phyloP scores from a whole-genome alignment of 2,797 vertebrate species.

The Iguana delicatissima region DNA sequence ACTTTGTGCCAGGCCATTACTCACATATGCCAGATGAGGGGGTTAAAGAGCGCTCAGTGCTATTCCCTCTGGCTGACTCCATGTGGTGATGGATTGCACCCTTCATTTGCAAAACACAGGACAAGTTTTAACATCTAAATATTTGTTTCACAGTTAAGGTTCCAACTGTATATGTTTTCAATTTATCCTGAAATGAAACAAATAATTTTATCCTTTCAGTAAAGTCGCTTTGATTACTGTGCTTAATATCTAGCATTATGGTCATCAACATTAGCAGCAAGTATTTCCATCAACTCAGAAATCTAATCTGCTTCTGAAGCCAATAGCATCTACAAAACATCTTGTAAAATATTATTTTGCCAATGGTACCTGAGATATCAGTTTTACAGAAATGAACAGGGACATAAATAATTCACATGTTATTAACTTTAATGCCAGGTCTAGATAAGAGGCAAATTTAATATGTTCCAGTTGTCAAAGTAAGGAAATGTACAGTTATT shows the following conservation, averaged over 20 bases:
- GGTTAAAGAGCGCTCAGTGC: neutral
- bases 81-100: neutral
- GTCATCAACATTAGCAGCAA: conserved; percentile 3
- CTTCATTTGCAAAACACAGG: neutral
- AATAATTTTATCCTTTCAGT: neutral
- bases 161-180: neutral
- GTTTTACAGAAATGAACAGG: conserved; percentile 26
- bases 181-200: neutral
- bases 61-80: neutral
- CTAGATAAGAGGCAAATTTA: conserved; percentile 28
- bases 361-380: conserved; percentile 16
- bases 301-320: conserved; percentile 7
- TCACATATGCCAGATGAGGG: neutral
- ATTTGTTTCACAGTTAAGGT: neutral
- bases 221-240: neutral
- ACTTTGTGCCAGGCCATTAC: neutral
- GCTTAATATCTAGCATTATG: neutral
- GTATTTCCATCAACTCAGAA: neutral
- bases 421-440: conserved; percentile 30
- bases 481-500: conserved; percentile 26
- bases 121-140: neutral
- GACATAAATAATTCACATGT: conserved; percentile 31
- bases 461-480: conserved; percentile 33
- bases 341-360: conserved; percentile 30
- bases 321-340: conserved; percentile 7